Base-by-base conservation (phyloP, 2,888 invertebrate species). In the Drosophila mercatorum region DNA sequence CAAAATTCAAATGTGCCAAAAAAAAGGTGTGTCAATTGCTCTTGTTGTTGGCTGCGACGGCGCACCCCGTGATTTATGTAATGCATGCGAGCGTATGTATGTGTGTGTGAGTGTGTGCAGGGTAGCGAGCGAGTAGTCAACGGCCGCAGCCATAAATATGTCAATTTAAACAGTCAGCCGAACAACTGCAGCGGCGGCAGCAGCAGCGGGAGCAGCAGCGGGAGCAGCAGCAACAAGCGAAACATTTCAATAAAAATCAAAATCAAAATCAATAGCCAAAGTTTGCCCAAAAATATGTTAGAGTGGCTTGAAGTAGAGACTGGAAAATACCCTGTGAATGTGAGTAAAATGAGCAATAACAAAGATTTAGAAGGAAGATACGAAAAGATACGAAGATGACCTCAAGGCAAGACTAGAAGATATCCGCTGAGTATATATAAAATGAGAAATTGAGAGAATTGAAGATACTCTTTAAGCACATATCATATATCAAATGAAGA, bases 211-310 rank as follows among this genome's bases (percentile, higher is more conserved):
- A 70, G 73, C 17, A 17, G 17, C 71, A 78, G 49, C 81, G 10
- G 31, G 10, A 83, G 72, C 78, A 74, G 66, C 72, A 75, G 68
- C 72, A 77, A 78, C 78, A 81, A 78, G 46, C 68, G 70, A 80
- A 89, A 89, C 89, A 85, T 88, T 86, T 84, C 85, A 88, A 86
- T 89, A 89, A 89, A 89, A 88, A 88, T 75, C 80, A 82, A 89
- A 88, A 88, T 75, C 80, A 82, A 87, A 85, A 83, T 76, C 78
- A 87, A 88, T 74, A 85, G 69, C 78, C 72, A 78, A 74, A 63
- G 22, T 49, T 68, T 49, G 61, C 41, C 14, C 6, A 59, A 70
- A 66, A 53, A 10, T 10, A 36, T 58, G 62, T 26, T 8, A 59
- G 44, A 64, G 58, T 12, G 40, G 26, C 0, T 0, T 2, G 2